Percentiles rank a stretch among this genome's conserved stretches.
Conservation (phyloP, 2,113 vertebrate genomes). For the Isurus oxyrinchus region DNA sequence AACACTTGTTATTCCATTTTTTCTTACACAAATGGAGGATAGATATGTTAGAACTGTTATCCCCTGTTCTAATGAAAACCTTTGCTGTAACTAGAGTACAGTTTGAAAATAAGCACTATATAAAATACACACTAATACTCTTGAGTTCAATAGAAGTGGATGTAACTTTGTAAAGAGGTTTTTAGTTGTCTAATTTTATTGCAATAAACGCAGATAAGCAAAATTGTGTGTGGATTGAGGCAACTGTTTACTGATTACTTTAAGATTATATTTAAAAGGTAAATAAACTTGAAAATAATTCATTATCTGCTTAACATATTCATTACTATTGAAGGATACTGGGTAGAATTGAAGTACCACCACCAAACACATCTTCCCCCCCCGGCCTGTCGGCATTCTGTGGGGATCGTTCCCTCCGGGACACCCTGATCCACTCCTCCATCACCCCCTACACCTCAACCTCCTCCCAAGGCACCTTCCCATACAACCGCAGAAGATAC, state of each 20-base stretch:
- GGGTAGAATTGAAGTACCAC: background rate
- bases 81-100: slow-evolving; percentile 8
- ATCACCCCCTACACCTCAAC: too few species aligned
- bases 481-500: too few species aligned
- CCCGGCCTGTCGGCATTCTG: too few species aligned
- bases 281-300: background rate
- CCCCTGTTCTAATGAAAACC: background rate
- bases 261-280: background rate
- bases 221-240: background rate
- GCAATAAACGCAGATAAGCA: slow-evolving; percentile 22
- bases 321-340: background rate
- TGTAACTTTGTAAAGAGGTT: slow-evolving; percentile 27
- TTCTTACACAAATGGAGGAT: background rate
- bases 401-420: too few species aligned
- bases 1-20: background rate
- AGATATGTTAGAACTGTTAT: background rate
- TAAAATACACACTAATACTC: slow-evolving; percentile 23
- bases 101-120: slow-evolving; percentile 31
- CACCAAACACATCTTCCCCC: too few species aligned
- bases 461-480: too few species aligned
- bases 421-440: too few species aligned
- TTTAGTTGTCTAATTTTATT: slow-evolving; percentile 32
- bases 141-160: background rate
- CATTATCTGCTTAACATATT: background rate
- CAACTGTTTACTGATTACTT: background rate